phyloP scores from a whole-genome alignment of 92 coral and sea anemone genomes.

The Nematostella vectensis region DNA sequence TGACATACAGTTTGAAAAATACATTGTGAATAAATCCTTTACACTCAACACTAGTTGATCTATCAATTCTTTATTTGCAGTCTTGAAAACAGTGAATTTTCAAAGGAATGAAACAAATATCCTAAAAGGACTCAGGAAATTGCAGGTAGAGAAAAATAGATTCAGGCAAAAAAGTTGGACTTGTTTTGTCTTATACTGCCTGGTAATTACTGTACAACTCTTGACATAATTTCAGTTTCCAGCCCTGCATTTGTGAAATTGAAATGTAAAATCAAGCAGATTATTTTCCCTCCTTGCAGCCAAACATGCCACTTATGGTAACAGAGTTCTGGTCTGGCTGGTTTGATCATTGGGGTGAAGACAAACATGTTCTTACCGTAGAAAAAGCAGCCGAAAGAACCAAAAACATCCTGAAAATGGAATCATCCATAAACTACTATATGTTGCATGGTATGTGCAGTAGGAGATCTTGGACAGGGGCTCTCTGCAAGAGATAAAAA shows the following conservation, averaged over 20 bases:
- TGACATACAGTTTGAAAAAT: too few species aligned
- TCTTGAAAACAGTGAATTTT: constrained; percentile 75
- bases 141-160: constrained; percentile 63
- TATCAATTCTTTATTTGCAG: constrained; percentile 21
- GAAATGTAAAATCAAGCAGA: too few species aligned
- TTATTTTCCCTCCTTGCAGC: constrained; percentile 27
- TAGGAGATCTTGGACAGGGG: too few species aligned
- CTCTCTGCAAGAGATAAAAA: too few species aligned
- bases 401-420: constrained; percentile 49
- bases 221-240: too few species aligned
- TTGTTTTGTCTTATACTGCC: too few species aligned
- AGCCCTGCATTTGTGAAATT: too few species aligned
- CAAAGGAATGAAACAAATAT: constrained; percentile 38
- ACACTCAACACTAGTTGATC: background rate
- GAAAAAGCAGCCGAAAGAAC: constrained; percentile 35
- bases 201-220: too few species aligned
- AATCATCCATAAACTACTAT: constrained; percentile 84
- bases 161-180: too few species aligned
- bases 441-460: constrained; percentile 88
- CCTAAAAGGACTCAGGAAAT: constrained; percentile 26
- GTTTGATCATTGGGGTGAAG: constrained; percentile 97
- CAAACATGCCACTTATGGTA: constrained; percentile 81
- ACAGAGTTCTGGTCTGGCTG: constrained; percentile 97
- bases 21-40: too few species aligned
- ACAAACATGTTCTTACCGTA: constrained; percentile 39